phyloP scores from a whole-genome alignment of 2,113 vertebrate genomes.

The Lichenostomus cassidix region DNA sequence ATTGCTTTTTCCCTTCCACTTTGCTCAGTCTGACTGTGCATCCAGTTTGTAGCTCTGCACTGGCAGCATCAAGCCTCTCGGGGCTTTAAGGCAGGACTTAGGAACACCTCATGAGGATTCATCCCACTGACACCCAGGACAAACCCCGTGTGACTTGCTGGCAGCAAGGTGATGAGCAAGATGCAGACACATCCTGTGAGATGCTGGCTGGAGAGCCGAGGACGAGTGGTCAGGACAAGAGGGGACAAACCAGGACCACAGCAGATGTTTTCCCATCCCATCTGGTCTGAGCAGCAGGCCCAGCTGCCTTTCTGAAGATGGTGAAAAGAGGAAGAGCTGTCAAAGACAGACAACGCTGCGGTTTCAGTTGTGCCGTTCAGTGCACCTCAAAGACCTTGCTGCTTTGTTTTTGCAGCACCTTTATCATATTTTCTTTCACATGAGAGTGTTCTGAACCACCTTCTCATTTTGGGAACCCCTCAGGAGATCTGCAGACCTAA shows the following conservation, averaged over 20 bases:
- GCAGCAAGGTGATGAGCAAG: not conserved
- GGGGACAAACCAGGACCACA: not conserved
- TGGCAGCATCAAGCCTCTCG: not conserved
- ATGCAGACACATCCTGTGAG: too few relatives aligned
- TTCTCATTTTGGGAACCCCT: not conserved
- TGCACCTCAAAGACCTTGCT: not conserved
- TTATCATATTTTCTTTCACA: not conserved
- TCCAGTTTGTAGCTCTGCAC: not conserved
- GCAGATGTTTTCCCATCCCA: not conserved
- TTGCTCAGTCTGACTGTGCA: not conserved
- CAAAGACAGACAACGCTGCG: not conserved
- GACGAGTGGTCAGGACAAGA: not conserved
- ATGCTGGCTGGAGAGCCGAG: not conserved
- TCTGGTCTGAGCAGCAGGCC: not conserved
- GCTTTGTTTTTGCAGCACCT: not conserved
- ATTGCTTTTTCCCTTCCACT: not conserved
- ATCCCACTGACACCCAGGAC: not conserved
- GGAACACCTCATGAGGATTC: not conserved
- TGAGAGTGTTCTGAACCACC: not conserved
- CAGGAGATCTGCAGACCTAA: not conserved
- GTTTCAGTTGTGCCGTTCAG: slow-evolving; percentile 43
- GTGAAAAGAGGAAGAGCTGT: slow-evolving; percentile 39
- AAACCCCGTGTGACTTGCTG: not conserved
- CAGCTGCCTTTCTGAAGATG: not conserved
- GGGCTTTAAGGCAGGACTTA: not conserved